A percentile compares a stretch with the other conserved stretches of the same genome.
Conservation (phyloP, 2,113 vertebrate species). For the Zapornia atra region DNA sequence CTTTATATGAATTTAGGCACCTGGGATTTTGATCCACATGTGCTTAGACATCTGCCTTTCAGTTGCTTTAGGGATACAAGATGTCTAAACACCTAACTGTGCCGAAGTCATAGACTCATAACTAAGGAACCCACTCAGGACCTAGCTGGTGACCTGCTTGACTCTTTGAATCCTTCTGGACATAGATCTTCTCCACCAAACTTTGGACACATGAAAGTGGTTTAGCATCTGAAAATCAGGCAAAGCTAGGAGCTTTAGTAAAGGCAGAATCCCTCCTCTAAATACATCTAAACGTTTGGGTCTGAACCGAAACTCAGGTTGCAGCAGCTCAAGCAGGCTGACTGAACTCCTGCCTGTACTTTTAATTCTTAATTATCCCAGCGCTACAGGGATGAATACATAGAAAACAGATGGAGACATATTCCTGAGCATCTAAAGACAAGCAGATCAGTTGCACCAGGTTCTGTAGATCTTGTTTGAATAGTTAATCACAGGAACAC, state of each 20-base stretch:
- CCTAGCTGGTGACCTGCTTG: accelerated
- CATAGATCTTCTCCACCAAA: background rate
- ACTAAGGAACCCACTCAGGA: background rate
- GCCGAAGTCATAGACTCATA: background rate
- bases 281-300: background rate
- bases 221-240: background rate
- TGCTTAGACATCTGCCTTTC: background rate
- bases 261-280: background rate
- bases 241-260: background rate
- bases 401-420: constrained; percentile 45
- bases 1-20: background rate
- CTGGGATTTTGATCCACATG: background rate
- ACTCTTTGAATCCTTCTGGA: background rate
- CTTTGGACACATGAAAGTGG: background rate
- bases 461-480: constrained; percentile 42
- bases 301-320: background rate
- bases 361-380: constrained; percentile 39
- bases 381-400: background rate
- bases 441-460: constrained; percentile 24
- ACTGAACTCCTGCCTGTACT: background rate
- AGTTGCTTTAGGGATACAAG: background rate
- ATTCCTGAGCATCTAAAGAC: constrained; percentile 46
- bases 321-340: background rate
- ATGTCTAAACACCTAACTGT: background rate
- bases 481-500: constrained; percentile 60